Evolutionary conservation across 2,113 vertebrate species (phyloP).

Genomic region (Plectropomus leopardus): DNA sequence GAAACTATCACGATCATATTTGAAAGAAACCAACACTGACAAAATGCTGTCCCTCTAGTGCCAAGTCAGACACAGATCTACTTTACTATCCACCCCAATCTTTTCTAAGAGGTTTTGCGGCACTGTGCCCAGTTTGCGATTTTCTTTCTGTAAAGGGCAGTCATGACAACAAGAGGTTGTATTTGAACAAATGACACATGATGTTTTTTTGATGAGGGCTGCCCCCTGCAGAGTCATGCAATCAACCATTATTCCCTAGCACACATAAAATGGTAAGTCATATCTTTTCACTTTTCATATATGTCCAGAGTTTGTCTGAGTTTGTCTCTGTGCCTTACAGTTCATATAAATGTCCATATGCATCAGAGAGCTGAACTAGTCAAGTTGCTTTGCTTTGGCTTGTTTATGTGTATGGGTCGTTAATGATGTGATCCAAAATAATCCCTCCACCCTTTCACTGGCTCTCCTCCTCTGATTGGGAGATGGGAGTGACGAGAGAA

Average conservation of each 20-base stretch:
- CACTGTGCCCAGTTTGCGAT: not conserved
- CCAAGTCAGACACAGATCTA: not conserved
- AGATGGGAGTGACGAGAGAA: slow-evolving; percentile 30
- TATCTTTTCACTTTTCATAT: not conserved
- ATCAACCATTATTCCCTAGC: not conserved
- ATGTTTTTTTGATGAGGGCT: not conserved
- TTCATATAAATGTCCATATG: not conserved
- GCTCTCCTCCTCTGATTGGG: slow-evolving; percentile 49
- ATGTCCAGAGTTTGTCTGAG: not conserved
- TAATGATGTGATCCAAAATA: slow-evolving; percentile 43
- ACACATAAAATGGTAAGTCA: not conserved
- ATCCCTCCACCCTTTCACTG: slow-evolving; percentile 16
- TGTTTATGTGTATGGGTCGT: slow-evolving; percentile 38
- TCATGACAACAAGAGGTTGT: not conserved
- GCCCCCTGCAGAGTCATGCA: not conserved
- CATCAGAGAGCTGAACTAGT: slow-evolving; percentile 7
- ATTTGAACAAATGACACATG: not conserved
- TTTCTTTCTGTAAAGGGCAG: not conserved
- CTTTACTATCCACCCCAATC: not conserved
- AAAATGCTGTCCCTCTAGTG: not conserved
- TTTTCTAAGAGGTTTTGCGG: not conserved
- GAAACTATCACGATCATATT: not conserved
- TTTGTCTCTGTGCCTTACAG: not conserved
- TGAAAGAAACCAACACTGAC: not conserved
- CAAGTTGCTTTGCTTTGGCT: slow-evolving; percentile 16